Percentiles rank a stretch among this genome's conserved stretches.
phyloP scores from a whole-genome alignment of 2,113 vertebrate genomes.

The Australoheros scitulus region DNA sequence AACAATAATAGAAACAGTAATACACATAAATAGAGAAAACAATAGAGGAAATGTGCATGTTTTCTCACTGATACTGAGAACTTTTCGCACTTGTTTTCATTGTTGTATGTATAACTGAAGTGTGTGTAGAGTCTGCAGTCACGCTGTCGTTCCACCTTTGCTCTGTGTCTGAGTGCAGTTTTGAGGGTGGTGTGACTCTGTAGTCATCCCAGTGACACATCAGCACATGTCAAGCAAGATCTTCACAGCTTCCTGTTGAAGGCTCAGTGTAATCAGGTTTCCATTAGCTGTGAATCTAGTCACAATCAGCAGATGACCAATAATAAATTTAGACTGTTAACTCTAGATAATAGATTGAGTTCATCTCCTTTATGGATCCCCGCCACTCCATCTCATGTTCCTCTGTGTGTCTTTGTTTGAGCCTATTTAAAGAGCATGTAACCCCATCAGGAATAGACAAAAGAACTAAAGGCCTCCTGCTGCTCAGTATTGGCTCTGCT shows the following conservation, averaged over 20 bases:
- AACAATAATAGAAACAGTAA: not conserved
- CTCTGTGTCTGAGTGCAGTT: not conserved
- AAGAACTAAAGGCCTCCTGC: slow-evolving; percentile 33
- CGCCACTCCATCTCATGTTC: not conserved
- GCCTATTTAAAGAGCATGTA: slow-evolving; percentile 28
- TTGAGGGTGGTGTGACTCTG: not conserved
- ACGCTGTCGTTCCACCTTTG: slow-evolving; percentile 20
- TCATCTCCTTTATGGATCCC: not conserved
- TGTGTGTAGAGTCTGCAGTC: not conserved
- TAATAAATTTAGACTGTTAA: not conserved
- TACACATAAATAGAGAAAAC: too few species aligned
- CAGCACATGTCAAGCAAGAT: slow-evolving; percentile 38
- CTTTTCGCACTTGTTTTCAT: not conserved
- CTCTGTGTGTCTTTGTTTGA: slow-evolving; percentile 3
- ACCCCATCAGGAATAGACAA: slow-evolving; percentile 26
- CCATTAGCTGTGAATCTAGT: not conserved
- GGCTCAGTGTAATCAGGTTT: not conserved
- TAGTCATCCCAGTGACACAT: slow-evolving; percentile 52
- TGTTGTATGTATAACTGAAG: not conserved
- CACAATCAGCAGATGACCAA: not conserved
- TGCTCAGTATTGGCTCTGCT: slow-evolving; percentile 42
- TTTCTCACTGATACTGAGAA: fast-evolving
- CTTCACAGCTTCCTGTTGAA: slow-evolving; percentile 55
- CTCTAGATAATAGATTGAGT: not conserved
- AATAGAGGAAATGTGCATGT: too few species aligned